Percentiles rank a stretch among this genome's conserved stretches.
Conservation (phyloP, 2,797 vertebrate species). For the Monodelphis domestica region DNA sequence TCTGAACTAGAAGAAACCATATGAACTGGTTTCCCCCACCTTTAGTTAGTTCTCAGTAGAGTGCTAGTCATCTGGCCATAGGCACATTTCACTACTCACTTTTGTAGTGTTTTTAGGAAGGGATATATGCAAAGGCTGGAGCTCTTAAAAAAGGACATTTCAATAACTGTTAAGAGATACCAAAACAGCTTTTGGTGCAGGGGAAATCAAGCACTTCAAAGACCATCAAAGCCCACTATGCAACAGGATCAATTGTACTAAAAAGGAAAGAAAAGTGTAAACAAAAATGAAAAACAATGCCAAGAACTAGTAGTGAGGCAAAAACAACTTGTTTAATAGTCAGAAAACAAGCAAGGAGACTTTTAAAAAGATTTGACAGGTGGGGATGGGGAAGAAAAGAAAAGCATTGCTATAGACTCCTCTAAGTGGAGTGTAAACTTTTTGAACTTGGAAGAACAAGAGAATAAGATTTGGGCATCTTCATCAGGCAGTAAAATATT, state of each 20-base stretch:
- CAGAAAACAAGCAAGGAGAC: not conserved
- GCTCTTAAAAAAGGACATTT: not conserved
- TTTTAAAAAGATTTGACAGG: not conserved
- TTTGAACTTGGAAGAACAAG: not conserved
- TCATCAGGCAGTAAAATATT: not conserved
- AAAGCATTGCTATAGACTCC: not conserved
- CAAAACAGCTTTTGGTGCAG: not conserved
- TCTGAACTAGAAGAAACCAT: not conserved
- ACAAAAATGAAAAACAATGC: not conserved
- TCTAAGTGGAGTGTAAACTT: not conserved
- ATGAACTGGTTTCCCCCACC: too few relatives aligned
- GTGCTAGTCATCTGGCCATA: not conserved
- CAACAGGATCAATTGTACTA: not conserved
- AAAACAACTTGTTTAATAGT: not conserved
- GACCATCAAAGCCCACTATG: not conserved
- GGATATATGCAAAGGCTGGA: not conserved
- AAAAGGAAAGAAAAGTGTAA: not conserved
- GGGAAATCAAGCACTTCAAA: not conserved
- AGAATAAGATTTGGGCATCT: not conserved
- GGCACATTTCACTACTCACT: not conserved
- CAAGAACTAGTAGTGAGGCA: not conserved
- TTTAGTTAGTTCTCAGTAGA: not conserved
- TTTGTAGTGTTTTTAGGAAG: not conserved
- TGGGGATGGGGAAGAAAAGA: not conserved
- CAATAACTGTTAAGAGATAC: not conserved